These are phyloP conservation scores for Elaphurus davidianus DNA, from an alignment of 2,113 vertebrate genomes.

Conservation along the genomic window DNA sequence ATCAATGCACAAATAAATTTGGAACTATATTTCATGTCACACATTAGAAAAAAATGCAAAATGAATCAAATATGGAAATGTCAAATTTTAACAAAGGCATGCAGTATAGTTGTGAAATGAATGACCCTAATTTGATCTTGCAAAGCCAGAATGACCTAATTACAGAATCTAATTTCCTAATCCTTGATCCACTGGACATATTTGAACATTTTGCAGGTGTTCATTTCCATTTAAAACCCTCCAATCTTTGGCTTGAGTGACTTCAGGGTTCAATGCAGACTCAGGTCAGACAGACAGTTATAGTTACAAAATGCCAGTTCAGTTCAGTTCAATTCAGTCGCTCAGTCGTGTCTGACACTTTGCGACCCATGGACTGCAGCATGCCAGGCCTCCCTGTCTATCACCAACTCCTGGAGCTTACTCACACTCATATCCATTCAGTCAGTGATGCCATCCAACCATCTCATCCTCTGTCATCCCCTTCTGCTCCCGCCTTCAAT, in stretches of 20 bases:
- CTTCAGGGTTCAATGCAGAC: not conserved
- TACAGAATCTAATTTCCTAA: slow-evolving; percentile 26
- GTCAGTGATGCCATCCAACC: not conserved
- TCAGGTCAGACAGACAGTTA: not conserved
- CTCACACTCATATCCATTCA: not conserved
- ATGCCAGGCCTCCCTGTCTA: not conserved
- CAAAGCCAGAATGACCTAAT: slow-evolving; percentile 39
- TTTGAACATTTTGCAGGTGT: slow-evolving; percentile 6
- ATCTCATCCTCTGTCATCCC: not conserved
- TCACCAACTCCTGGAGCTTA: not conserved
- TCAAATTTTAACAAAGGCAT: slow-evolving; percentile 14
- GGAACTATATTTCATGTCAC: not conserved
- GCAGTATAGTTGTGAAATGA: not conserved
- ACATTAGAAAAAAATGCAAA: not conserved
- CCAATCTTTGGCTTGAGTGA: not conserved
- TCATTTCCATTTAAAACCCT: slow-evolving; percentile 34
- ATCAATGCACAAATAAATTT: not conserved
- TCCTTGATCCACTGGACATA: not conserved
- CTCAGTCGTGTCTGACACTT: not conserved
- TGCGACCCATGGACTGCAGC: not conserved
- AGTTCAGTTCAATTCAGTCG: not conserved
- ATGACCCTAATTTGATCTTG: not conserved
- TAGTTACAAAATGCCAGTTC: not conserved
- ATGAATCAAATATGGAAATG: slow-evolving; percentile 4
- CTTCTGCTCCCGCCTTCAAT: accelerated